phyloP scores from a whole-genome alignment of 2,113 vertebrate genomes.

The Heterotis niloticus region DNA sequence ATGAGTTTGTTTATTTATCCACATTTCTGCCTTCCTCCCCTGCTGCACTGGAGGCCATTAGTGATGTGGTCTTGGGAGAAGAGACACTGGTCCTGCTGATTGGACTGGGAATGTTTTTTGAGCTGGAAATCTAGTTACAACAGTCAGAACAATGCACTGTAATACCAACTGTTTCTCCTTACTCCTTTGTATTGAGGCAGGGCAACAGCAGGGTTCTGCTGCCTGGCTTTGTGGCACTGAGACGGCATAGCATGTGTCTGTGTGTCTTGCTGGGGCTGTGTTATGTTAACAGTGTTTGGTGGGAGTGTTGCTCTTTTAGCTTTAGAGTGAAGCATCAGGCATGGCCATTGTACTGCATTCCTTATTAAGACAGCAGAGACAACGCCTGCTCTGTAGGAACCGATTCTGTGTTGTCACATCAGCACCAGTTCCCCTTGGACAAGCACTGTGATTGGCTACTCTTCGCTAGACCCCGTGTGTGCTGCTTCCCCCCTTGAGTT shows the following conservation, averaged over 20 bases:
- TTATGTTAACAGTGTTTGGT: no score
- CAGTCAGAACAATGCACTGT: no score
- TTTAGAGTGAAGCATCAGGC: not conserved
- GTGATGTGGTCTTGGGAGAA: slow-evolving; percentile 54
- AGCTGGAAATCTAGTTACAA: slow-evolving; percentile 18
- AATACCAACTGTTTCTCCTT: not conserved
- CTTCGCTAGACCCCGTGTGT: no score
- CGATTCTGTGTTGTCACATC: not conserved
- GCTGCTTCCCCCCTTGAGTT: no score
- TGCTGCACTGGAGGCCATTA: slow-evolving; percentile 37
- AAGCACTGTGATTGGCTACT: no score
- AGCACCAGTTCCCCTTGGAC: no score
- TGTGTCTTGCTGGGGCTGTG: not conserved
- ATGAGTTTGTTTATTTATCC: slow-evolving; percentile 21
- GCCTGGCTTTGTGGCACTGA: not conserved
- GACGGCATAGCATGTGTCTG: not conserved
- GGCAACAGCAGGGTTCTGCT: not conserved
- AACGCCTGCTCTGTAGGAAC: not conserved
- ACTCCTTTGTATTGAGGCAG: no score
- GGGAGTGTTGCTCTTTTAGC: not conserved
- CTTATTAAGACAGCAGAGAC: not conserved
- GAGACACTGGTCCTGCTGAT: slow-evolving; percentile 58
- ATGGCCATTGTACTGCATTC: no score
- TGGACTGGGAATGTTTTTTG: slow-evolving; percentile 68
- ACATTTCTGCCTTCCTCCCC: slow-evolving; percentile 26